Conservation (phyloP, 2,113 vertebrate genomes). For the Rhipidura dahli region DNA sequence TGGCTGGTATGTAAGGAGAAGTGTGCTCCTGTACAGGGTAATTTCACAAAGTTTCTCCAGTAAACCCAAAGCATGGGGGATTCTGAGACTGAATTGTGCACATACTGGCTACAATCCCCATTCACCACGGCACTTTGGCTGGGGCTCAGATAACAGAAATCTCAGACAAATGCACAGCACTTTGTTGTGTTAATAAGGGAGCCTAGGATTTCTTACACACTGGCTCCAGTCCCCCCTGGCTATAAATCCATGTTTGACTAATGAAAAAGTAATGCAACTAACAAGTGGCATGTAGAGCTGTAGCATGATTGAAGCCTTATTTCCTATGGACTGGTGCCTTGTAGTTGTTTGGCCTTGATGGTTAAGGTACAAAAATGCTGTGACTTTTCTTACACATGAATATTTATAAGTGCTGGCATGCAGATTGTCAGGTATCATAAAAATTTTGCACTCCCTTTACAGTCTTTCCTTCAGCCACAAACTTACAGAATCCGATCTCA, state of each 20-base stretch:
- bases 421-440: not conserved
- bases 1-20: not conserved
- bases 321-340: not conserved
- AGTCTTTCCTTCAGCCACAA: not conserved
- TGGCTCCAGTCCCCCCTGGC: not conserved
- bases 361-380: not conserved
- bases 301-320: not conserved
- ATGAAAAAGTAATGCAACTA: not conserved
- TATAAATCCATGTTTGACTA: not conserved
- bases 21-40: not conserved
- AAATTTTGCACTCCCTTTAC: not conserved
- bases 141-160: not conserved
- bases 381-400: not conserved
- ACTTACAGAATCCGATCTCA: not conserved
- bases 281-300: not conserved
- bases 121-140: not conserved
- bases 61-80: not conserved
- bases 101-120: not conserved
- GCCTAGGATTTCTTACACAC: not conserved
- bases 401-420: not conserved
- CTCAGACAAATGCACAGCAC: not conserved
- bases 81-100: not conserved
- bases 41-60: not conserved
- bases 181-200: not conserved
- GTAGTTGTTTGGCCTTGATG: not conserved